Conservation (phyloP, 2,797 vertebrate genomes). For the Chrysolophus pictus region DNA sequence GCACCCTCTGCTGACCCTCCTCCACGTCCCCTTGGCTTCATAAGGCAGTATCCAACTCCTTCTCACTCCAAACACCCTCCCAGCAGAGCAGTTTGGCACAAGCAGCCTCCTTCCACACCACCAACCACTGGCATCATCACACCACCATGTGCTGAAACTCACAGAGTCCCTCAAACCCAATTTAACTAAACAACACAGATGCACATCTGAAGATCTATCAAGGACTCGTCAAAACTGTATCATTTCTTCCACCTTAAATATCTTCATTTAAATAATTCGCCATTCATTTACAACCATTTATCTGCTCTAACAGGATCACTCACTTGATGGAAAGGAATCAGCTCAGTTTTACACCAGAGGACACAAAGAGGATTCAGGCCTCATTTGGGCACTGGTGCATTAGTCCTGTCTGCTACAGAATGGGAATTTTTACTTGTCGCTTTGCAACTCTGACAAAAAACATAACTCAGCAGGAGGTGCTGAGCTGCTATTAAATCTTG, state of each 20-base stretch:
- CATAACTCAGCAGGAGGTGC: not conserved
- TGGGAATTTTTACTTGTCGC: not conserved
- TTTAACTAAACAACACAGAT: rapidly evolving
- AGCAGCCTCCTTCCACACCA: not conserved
- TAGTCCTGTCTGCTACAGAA: not conserved
- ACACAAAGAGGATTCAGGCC: not conserved
- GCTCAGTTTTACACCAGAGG: not conserved
- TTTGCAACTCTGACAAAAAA: not conserved
- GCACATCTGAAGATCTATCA: not conserved
- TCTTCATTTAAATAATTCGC: not conserved
- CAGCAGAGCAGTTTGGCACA: not conserved
- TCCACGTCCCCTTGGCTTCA: rapidly evolving
- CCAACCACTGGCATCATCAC: rapidly evolving
- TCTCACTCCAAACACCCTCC: not conserved
- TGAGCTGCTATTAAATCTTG: not conserved
- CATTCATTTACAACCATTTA: not conserved
- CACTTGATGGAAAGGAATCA: not conserved
- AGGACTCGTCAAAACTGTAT: not conserved
- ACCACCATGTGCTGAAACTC: not conserved
- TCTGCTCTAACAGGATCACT: not conserved
- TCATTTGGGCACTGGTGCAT: not conserved
- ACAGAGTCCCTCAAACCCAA: not conserved
- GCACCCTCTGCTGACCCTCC: not conserved
- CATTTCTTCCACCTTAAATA: not conserved
- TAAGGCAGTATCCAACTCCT: not conserved